Evolutionary conservation across 2,113 vertebrate species (phyloP).

Genomic region (Myotis lucifugus): DNA sequence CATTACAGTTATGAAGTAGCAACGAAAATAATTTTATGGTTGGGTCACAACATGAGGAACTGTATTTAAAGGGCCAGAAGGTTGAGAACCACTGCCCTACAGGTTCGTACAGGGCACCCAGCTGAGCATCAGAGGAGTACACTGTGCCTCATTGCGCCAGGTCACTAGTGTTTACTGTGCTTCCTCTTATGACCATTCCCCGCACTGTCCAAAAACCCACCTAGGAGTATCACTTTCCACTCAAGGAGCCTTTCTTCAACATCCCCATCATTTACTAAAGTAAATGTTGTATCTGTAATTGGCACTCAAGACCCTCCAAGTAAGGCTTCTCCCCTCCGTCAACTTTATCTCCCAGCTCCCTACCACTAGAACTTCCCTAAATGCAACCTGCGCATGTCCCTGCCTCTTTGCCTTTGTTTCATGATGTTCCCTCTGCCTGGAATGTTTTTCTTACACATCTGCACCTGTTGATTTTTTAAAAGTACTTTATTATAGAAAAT

Average conservation of each 20-base stretch:
- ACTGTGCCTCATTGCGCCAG: accelerated
- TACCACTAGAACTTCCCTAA: not conserved
- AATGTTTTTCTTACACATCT: not conserved
- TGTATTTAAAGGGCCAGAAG: too few species aligned
- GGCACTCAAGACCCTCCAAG: not conserved
- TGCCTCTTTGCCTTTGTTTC: not conserved
- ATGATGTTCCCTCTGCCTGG: not conserved
- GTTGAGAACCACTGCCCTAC: too few species aligned
- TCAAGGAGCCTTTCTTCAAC: not conserved
- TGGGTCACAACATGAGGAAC: too few species aligned
- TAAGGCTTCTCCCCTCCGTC: not conserved
- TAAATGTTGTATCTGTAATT: not conserved
- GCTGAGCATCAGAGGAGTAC: not conserved
- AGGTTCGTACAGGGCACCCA: too few species aligned
- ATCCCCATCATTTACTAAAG: not conserved
- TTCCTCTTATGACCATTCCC: not conserved
- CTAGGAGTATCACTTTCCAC: not conserved
- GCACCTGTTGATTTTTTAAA: not conserved
- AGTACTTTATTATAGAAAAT: not conserved
- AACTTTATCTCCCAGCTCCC: not conserved
- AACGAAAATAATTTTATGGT: too few species aligned
- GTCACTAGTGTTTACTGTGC: accelerated
- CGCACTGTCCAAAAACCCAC: not conserved
- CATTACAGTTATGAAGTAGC: too few species aligned
- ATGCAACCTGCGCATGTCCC: accelerated